Evolutionary conservation across 2,888 invertebrate genomes (phyloP), one percentile per base, ranked within the genome.

Genomic region (Prenolepis imparis): DNA sequence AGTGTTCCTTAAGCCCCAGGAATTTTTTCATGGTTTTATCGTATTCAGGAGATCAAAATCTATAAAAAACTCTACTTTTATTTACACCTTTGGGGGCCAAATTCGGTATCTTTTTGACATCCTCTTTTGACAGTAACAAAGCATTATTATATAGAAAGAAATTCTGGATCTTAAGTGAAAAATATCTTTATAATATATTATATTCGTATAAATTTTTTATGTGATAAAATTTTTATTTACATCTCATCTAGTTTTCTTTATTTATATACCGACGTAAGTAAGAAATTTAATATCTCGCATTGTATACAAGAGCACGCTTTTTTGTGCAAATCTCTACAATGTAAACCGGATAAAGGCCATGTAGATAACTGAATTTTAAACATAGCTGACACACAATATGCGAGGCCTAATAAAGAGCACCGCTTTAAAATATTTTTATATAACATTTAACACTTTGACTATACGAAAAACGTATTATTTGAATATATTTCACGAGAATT

Each of bases 351-450:
- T 63, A 73, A 63, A 73, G 41, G 15, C 41, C 61, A 28, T 28
- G 41, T 73, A 44, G 73, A 73, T 28, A 73, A 63, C 24, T 73
- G 41, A 63, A 73, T 73, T 73, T 61, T 73, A 73, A 73, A 61
- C 64, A 41, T 61, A 28, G 32, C 24, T 15, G 0, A 36, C 36
- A 36, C 36, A 36, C 18, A 32, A 48, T 24, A 70, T 36, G 55
- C 52, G 12, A 72, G 28, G 72, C 21, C 18, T 52, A 77, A 73
- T 73, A 73, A 63, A 63, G 41, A 73, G 28, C 18, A 8, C 12
- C n/a, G 39, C 28, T 73, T 59, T 59, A 36, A 52, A 52, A 18
- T 39, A 72, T 72, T 59, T 72, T 57, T 28, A 73, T 59, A 72
- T 41, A 73, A 73, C 3, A 4, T 12, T 73, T 73, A 73, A 63